Conservation (phyloP, 2,797 vertebrate species). For the Hyperoplus lanceolatus region DNA sequence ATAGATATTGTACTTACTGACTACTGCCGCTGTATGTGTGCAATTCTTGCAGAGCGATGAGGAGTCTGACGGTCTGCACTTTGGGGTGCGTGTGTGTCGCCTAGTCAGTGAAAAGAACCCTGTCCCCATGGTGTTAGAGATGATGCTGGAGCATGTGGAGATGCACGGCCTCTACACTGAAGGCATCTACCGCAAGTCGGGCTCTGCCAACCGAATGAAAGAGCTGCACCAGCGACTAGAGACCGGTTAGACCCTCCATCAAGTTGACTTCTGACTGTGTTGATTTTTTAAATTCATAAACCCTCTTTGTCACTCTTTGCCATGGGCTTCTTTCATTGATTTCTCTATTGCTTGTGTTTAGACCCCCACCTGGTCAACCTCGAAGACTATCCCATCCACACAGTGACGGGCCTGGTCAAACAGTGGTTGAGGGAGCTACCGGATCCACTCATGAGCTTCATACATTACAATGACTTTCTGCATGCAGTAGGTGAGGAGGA, state of each 20-base stretch:
- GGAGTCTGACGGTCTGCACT: slow-evolving; percentile 88
- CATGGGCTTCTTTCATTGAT: neutral
- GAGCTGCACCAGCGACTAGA: slow-evolving; percentile 94
- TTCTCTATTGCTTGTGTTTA: slow-evolving; percentile 60
- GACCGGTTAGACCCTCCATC: slow-evolving; percentile 79
- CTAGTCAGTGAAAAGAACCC: slow-evolving; percentile 91
- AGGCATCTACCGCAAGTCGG: slow-evolving; percentile 98
- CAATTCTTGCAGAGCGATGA: slow-evolving; percentile 86
- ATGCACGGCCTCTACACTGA: slow-evolving; percentile 98
- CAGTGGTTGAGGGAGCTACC: slow-evolving; percentile 97
- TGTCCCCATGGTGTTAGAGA: slow-evolving; percentile 95
- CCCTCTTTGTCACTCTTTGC: neutral
- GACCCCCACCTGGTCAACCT: slow-evolving; percentile 90
- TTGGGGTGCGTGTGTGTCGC: slow-evolving; percentile 89
- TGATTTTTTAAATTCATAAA: neutral
- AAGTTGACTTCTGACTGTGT: no score
- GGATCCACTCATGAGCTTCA: slow-evolving; percentile 96
- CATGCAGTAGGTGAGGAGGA: slow-evolving; percentile 91
- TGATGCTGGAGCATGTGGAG: slow-evolving; percentile 96
- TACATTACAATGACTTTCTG: slow-evolving; percentile 94
- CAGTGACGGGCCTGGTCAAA: slow-evolving; percentile 95
- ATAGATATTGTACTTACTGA: neutral
- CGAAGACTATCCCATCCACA: slow-evolving; percentile 96
- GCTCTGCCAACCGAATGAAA: slow-evolving; percentile 95
- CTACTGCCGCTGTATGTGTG: slow-evolving; percentile 2